Percentiles rank a stretch among this genome's conserved stretches.
Evolutionary conservation across 2,797 vertebrate species (phyloP).

Genomic region (Denticeps clupeoides): DNA sequence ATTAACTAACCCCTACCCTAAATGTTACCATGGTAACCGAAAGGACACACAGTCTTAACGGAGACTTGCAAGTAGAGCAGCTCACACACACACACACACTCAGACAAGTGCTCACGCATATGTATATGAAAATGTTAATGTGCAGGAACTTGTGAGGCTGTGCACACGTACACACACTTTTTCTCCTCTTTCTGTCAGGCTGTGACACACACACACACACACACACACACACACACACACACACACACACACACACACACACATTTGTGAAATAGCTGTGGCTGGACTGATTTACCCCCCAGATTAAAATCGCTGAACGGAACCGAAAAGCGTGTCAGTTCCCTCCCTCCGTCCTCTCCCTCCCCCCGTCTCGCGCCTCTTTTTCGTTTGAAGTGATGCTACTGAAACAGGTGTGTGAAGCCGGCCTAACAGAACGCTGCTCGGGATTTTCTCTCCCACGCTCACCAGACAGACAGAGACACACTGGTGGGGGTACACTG

Average conservation of each 20-base stretch:
- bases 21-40: too few species aligned
- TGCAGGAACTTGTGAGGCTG: too few species aligned
- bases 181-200: background rate
- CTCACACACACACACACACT: background rate
- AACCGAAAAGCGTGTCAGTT: slow-evolving; percentile 33
- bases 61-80: too few species aligned
- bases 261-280: slow-evolving; percentile 20
- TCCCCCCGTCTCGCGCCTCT: slow-evolving; percentile 17
- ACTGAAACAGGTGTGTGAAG: slow-evolving; percentile 22
- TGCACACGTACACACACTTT: background rate
- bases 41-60: too few species aligned
- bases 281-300: slow-evolving; percentile 42
- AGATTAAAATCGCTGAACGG: slow-evolving; percentile 53
- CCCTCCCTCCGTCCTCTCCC: slow-evolving; percentile 5
- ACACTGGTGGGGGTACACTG: slow-evolving; percentile 1
- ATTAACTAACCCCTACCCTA: too few species aligned
- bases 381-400: slow-evolving; percentile 23
- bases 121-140: too few species aligned
- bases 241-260: slow-evolving; percentile 28
- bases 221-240: slow-evolving; percentile 9
- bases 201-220: background rate
- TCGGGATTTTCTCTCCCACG: slow-evolving; percentile 31
- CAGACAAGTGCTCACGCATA: slow-evolving; percentile 5
- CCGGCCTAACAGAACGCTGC: slow-evolving; percentile 48
- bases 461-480: slow-evolving; percentile 34